Conservation (phyloP, 1,140 invertebrate genomes). For the Procambarus virginalis region DNA sequence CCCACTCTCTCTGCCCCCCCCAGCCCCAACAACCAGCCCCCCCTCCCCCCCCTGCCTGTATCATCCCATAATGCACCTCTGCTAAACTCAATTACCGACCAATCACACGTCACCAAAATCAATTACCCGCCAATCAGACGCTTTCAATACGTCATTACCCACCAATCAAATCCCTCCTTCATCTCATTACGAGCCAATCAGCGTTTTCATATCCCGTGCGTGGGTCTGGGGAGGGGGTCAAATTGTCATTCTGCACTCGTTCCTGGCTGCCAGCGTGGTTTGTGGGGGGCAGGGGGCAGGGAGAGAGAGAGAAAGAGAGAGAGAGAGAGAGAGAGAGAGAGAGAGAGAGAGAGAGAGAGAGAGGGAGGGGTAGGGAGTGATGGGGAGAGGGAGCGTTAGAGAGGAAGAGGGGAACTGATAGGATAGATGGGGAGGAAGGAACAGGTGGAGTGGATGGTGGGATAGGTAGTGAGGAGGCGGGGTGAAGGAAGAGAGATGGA, state of each 20-base stretch:
- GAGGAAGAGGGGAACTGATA: neutral
- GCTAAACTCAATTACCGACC: constrained; percentile 70
- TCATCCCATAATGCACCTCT: constrained; percentile 69
- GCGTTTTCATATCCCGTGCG: constrained; percentile 64
- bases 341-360: no score
- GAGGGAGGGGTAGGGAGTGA: neutral
- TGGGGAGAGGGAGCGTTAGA: neutral
- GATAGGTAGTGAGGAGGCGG: no score
- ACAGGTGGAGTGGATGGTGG: no score
- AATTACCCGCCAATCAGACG: constrained; percentile 69
- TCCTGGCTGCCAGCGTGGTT: neutral
- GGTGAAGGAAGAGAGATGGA: neutral
- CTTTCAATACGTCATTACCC: constrained; percentile 71
- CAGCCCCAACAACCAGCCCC: neutral
- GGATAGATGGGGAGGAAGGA: neutral
- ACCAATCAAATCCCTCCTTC: constrained; percentile 71
- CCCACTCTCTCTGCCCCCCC: no score
- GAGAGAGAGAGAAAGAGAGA: neutral
- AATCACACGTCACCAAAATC: constrained; percentile 71
- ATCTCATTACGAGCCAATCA: constrained; percentile 70
- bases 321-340: neutral
- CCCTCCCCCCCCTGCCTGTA: constrained; percentile 3
- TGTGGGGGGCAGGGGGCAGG: neutral
- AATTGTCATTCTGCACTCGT: constrained; percentile 44
- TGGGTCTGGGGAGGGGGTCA: constrained; percentile 14